Evolutionary conservation across 2,113 vertebrate species (phyloP).

Genomic region (Bettongia penicillata): DNA sequence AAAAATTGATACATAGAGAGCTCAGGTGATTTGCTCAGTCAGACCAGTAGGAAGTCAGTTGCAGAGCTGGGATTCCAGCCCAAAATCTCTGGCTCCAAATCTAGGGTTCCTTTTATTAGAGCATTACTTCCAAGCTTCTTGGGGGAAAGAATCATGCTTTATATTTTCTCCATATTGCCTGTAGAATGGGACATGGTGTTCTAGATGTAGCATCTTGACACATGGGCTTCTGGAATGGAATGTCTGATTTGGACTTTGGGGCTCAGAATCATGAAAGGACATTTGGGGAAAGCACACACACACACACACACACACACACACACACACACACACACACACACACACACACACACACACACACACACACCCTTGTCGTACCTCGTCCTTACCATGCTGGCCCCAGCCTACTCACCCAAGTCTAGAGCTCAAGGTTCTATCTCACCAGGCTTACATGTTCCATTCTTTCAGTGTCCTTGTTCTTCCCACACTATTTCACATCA

Average conservation of each 20-base stretch:
- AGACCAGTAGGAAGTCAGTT: background rate
- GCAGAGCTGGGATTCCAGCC: background rate
- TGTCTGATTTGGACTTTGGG: background rate
- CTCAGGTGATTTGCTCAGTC: background rate
- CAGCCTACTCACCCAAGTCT: background rate
- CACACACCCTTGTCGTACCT: no score
- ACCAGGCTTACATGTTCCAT: background rate
- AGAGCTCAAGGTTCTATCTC: background rate
- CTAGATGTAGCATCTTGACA: background rate
- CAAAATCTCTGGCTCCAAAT: background rate
- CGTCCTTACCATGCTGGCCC: background rate
- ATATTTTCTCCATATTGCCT: background rate
- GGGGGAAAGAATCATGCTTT: background rate
- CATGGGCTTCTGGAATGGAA: background rate
- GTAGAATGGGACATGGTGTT: background rate
- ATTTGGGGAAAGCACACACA: background rate
- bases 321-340: no score
- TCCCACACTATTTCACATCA: background rate
- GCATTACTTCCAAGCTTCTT: background rate
- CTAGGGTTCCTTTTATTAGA: background rate
- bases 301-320: no score
- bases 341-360: no score
- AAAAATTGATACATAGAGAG: background rate
- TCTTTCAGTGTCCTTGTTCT: background rate
- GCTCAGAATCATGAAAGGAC: background rate